Base-by-base conservation (phyloP, 2,113 vertebrate species). In the Limnothrissa miodon region DNA sequence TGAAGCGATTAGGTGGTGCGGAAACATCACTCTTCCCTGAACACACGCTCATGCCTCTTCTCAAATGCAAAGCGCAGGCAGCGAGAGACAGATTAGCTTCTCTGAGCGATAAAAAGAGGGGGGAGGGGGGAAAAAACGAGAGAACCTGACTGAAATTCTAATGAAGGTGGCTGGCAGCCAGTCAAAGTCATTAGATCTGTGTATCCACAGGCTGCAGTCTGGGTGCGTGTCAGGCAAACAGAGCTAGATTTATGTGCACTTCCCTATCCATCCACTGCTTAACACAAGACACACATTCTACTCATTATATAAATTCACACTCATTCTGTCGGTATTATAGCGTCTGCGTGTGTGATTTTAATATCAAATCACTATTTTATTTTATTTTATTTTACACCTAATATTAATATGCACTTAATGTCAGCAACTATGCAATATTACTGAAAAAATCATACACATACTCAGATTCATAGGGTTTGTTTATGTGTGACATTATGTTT, bases 21-120 rank as follows among this genome's bases (percentile, higher is more conserved):
- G 88, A 91, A 90, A 87, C 89, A 89, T 90, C 84, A 53, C 86
- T 90, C 89, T 90, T 93, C 90, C 88, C 88, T 82, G 79, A 84
- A 74, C 70, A 83, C 81, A 79, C 59, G 53, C 80, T 33, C 23
- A 80, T 11, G 45, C 79, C n/a, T 62, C 56, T 36, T 56, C 84
- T 88, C 87, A 84, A 85, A 89, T 90, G 90, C 88, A 89, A 91
- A 89, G 88, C 84, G 74, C 86, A 87, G 83, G 87, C 89, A 89
- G 90, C 79, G 83, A 81, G 81, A 85, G 83, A 86, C 86, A 90
- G 90, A 78, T 74, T 74, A 74, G 66, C 66, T 33, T 11, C 66
- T 74, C 66, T 74, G 66, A 74, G 66, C 66, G 66, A 74, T 36
- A 36, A 74, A 74, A 36, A 39, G 80, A 29, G 80, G n/a, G 80